A percentile compares a stretch with the other conserved stretches of the same genome.
phyloP scores from a whole-genome alignment of 1,140 invertebrate species.

The Drosophila littoralis region DNA sequence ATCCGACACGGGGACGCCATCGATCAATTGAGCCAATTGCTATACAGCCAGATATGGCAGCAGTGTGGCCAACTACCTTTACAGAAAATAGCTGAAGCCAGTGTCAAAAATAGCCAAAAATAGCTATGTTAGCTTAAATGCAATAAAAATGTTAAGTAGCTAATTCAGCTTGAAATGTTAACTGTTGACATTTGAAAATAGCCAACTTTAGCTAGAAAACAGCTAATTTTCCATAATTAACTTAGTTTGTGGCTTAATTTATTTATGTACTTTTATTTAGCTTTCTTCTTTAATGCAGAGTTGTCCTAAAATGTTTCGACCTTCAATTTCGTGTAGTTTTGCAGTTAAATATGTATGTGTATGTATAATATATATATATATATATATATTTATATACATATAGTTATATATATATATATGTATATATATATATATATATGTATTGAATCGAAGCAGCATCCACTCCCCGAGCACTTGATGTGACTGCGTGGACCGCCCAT shows the following conservation, averaged over 20 bases:
- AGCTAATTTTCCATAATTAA: not conserved
- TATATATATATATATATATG: slow-evolving; percentile 39
- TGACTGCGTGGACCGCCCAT: slow-evolving; percentile 9
- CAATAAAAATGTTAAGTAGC: too few species aligned
- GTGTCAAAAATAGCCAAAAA: too few species aligned
- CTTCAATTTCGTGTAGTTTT: slow-evolving; percentile 39
- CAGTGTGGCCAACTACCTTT: too few species aligned
- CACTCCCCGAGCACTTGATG: slow-evolving; percentile 16
- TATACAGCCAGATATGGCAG: not conserved
- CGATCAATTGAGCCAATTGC: slow-evolving; percentile 17
- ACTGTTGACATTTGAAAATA: too few species aligned
- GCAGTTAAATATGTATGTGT: slow-evolving; percentile 18
- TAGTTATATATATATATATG: slow-evolving; percentile 12
- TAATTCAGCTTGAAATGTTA: too few species aligned
- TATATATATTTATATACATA: slow-evolving; percentile 1
- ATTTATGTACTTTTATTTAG: slow-evolving; percentile 40
- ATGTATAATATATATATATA: slow-evolving; percentile 24
- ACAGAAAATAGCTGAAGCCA: too few species aligned
- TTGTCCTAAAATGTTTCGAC: slow-evolving; percentile 37
- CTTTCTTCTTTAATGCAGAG: slow-evolving; percentile 45
- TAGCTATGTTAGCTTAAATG: too few species aligned
- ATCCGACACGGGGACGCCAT: slow-evolving; percentile 69
- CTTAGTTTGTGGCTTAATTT: slow-evolving; percentile 1
- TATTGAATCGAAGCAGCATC: slow-evolving; percentile 7
- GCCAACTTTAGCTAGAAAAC: too few species aligned